phyloP scores from a whole-genome alignment of 2,113 vertebrate genomes.

The Ceratotherium simum region DNA sequence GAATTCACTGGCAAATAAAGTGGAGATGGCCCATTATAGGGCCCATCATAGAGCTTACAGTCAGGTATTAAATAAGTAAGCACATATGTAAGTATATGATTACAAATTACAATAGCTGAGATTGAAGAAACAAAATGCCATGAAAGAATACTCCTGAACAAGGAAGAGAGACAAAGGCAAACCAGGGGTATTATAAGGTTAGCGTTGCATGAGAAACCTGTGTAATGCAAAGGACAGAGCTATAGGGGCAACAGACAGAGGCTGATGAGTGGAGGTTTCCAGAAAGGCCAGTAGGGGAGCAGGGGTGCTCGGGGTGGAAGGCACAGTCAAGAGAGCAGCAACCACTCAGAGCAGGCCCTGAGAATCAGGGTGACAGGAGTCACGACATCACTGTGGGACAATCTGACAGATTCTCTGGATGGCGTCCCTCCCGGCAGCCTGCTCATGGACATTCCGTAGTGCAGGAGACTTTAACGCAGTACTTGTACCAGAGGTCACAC shows the following conservation, averaged over 20 bases:
- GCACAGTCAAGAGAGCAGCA: not conserved
- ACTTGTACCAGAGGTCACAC: not conserved
- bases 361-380: not conserved
- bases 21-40: not conserved
- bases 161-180: not conserved
- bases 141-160: conserved; percentile 1
- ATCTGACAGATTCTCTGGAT: not conserved
- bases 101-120: not conserved
- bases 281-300: not conserved
- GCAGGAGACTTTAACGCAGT: not conserved
- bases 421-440: not conserved
- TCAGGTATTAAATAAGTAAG: not conserved
- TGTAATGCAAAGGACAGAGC: not conserved
- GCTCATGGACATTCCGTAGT: not conserved
- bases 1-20: not conserved
- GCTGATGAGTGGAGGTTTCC: not conserved
- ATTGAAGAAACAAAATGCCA: not conserved
- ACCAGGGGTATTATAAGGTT: not conserved
- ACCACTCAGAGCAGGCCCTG: not conserved
- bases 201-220: not conserved
- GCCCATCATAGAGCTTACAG: not conserved
- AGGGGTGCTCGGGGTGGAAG: rapidly evolving
- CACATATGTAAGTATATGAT: not conserved
- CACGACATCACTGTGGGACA: not conserved
- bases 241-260: not conserved